These are phyloP conservation scores for Cryptocephalus moraei DNA, from an alignment of 2,888 invertebrate species.

Conservation along the genomic window DNA sequence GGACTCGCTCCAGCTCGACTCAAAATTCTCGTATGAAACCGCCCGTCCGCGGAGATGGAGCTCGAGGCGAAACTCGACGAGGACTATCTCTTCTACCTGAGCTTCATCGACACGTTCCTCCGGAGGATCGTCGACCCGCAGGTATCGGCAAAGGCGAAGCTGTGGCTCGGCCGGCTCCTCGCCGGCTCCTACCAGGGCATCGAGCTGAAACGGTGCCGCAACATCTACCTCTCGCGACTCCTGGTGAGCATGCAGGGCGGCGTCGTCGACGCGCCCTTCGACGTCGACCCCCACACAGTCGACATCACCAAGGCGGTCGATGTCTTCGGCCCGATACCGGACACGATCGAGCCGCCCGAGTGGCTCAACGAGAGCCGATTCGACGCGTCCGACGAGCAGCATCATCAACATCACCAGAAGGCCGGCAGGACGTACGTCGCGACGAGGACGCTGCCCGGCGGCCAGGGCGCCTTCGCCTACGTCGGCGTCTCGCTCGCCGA, in stretches of 20 bases:
- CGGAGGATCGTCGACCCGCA: slow-evolving; percentile 20
- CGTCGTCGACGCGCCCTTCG: slow-evolving; percentile 33
- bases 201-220: slow-evolving; percentile 35
- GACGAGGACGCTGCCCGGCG: slow-evolving; percentile 36
- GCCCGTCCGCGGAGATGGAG: slow-evolving; percentile 16
- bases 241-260: slow-evolving; percentile 37
- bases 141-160: slow-evolving; percentile 19
- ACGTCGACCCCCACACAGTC: slow-evolving; percentile 29
- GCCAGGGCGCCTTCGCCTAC: slow-evolving; percentile 39
- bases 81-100: slow-evolving; percentile 39
- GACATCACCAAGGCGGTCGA: slow-evolving; percentile 31
- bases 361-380: slow-evolving; percentile 30
- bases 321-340: slow-evolving; percentile 26
- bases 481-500: slow-evolving; percentile 37
- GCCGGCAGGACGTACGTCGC: slow-evolving; percentile 40
- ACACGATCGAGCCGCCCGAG: slow-evolving; percentile 23
- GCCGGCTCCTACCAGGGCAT: slow-evolving; percentile 30
- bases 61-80: slow-evolving; percentile 36
- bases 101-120: slow-evolving; percentile 29
- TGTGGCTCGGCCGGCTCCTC: slow-evolving; percentile 37
- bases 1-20: no score
- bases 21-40: no score
- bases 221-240: slow-evolving; percentile 38
- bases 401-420: slow-evolving; percentile 12
- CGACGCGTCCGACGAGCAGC: slow-evolving; percentile 10